These are phyloP conservation scores for Drosophila chauvacae DNA, from an alignment of 1,140 invertebrate species.

Conservation along the genomic window DNA sequence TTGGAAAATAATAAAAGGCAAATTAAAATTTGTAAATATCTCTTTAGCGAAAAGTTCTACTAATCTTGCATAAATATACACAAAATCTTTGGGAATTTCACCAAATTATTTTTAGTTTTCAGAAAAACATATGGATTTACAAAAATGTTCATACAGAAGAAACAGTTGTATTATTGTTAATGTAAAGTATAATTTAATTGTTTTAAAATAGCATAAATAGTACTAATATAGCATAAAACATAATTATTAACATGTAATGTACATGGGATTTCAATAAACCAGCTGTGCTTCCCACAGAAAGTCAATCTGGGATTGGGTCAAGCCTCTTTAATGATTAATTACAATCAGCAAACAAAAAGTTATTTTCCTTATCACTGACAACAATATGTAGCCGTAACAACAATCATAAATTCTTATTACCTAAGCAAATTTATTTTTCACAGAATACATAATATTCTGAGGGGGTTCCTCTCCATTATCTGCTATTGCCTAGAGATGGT, in stretches of 20 bases:
- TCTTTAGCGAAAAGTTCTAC: no score
- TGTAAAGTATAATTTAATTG: no score
- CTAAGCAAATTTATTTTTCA: background rate
- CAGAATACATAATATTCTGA: background rate
- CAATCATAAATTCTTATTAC: background rate
- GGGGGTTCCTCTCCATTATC: conserved; percentile 3
- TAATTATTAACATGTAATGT: no score
- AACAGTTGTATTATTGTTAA: background rate
- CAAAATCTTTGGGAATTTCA: background rate
- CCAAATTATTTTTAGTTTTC: background rate
- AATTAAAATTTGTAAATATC: background rate
- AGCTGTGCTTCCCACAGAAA: background rate
- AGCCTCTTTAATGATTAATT: background rate
- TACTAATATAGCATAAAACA: no score
- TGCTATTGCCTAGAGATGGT: background rate
- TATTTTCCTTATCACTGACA: background rate
- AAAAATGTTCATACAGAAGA: background rate
- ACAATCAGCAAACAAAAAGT: background rate
- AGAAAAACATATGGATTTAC: background rate
- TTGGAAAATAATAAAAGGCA: background rate
- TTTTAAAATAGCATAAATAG: background rate
- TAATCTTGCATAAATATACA: background rate
- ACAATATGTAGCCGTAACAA: background rate
- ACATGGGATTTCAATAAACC: background rate
- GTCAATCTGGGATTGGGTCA: background rate